These are phyloP conservation scores for Agrypnus murinus DNA, from an alignment of 2,888 invertebrate species.

Conservation along the genomic window DNA sequence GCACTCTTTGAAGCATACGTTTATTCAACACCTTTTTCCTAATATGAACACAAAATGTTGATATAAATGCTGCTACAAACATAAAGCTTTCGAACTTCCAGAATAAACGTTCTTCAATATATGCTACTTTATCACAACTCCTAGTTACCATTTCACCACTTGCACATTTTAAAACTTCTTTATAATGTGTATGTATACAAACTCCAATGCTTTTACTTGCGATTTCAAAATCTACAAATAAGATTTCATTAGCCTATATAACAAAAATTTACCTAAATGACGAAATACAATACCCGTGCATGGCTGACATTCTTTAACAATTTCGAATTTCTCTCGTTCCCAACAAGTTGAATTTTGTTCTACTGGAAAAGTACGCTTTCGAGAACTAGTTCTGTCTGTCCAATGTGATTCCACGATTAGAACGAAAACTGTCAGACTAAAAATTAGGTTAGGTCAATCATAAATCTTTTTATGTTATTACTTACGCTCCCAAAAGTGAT, in stretches of 20 bases:
- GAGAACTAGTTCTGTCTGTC: constrained; percentile 74
- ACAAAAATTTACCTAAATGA: neutral
- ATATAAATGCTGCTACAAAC: constrained; percentile 78
- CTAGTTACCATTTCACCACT: constrained; percentile 87
- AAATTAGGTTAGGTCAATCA: constrained; percentile 51
- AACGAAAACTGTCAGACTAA: constrained; percentile 87
- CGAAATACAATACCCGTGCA: constrained; percentile 78
- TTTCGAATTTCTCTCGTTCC: constrained; percentile 81
- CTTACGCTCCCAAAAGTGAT: constrained; percentile 83
- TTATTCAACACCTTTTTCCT: constrained; percentile 81
- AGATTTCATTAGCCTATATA: neutral
- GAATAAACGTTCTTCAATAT: constrained; percentile 88
- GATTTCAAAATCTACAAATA: constrained; percentile 82
- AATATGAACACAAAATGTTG: constrained; percentile 78
- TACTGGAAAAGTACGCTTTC: constrained; percentile 78
- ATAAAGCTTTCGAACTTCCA: constrained; percentile 87
- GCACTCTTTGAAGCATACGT: constrained; percentile 79
- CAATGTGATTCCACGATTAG: constrained; percentile 87
- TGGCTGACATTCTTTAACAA: constrained; percentile 88
- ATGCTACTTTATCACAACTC: constrained; percentile 90
- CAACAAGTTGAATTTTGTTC: constrained; percentile 88
- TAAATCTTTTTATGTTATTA: constrained; percentile 59
- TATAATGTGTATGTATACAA: constrained; percentile 88
- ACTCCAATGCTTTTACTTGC: constrained; percentile 87
- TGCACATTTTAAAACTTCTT: constrained; percentile 87